phyloP scores from a whole-genome alignment of 2,888 invertebrate species.

The Himalopsyche anomala region DNA sequence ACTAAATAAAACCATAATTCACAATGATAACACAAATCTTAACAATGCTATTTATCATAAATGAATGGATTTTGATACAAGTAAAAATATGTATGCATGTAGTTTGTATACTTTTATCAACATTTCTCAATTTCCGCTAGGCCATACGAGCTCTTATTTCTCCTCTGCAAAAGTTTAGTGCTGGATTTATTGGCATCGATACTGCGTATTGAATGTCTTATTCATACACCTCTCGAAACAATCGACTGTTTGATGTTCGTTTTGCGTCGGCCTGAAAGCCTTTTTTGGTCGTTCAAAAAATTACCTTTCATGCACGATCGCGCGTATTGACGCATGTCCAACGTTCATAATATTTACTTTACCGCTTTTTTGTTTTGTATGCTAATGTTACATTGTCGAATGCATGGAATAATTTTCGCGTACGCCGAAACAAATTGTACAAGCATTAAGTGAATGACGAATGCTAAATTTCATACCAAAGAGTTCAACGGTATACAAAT shows the following conservation, averaged over 20 bases:
- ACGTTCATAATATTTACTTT: not conserved
- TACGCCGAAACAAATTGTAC: not conserved
- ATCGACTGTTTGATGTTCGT: not conserved
- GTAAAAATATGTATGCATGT: too few species aligned
- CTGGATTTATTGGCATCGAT: not conserved
- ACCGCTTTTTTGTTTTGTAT: conserved; percentile 6
- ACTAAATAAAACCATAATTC: too few species aligned
- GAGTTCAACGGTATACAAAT: too few species aligned
- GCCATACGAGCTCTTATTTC: too few species aligned
- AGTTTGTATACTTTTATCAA: too few species aligned
- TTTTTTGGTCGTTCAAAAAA: not conserved
- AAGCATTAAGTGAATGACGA: too few species aligned
- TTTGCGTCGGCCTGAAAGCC: not conserved
- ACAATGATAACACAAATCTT: too few species aligned
- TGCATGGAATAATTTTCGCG: not conserved
- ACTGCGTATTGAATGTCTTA: not conserved
- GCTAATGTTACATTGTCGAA: not conserved
- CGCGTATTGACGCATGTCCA: not conserved
- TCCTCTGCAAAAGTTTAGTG: not conserved
- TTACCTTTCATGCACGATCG: not conserved
- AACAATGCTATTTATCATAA: too few species aligned
- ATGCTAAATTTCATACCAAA: too few species aligned
- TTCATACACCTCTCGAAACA: conserved; percentile 1
- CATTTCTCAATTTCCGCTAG: too few species aligned
- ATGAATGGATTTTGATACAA: too few species aligned